Conservation (phyloP, 2,888 invertebrate genomes). For the Vandiemenella viatica region DNA sequence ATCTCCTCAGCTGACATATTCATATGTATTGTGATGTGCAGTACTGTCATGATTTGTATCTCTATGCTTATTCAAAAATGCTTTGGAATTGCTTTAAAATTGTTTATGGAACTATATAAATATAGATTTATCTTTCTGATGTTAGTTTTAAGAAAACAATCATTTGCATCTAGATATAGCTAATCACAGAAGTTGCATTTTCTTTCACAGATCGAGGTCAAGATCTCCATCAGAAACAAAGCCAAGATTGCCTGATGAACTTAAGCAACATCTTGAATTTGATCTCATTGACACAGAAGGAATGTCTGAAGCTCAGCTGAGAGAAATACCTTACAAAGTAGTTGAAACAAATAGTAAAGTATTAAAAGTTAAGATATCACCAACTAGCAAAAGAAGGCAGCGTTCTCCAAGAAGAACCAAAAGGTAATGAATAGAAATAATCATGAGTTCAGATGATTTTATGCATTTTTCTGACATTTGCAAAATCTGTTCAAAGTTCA, state of each 20-base stretch:
- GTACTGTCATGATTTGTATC: too few relatives aligned
- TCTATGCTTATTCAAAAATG: too few relatives aligned
- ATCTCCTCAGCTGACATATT: too few relatives aligned
- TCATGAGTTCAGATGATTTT: neutral
- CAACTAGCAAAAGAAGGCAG: slow-evolving; percentile 11
- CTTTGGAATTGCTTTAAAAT: too few relatives aligned
- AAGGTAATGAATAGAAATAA: slow-evolving; percentile 16
- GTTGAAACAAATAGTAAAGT: slow-evolving; percentile 39
- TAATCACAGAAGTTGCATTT: too few relatives aligned
- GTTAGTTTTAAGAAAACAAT: too few relatives aligned
- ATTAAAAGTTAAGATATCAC: slow-evolving; percentile 9
- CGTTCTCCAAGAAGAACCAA: slow-evolving; percentile 19
- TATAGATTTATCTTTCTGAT: too few relatives aligned
- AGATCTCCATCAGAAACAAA: slow-evolving; percentile 49
- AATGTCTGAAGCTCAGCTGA: slow-evolving; percentile 72
- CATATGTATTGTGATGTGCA: too few relatives aligned
- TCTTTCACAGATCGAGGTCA: slow-evolving; percentile 35
- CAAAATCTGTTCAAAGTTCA: neutral
- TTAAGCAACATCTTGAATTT: slow-evolving; percentile 76
- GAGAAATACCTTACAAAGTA: slow-evolving; percentile 78
- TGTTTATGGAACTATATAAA: too few relatives aligned
- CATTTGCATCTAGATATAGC: too few relatives aligned
- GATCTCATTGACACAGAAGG: slow-evolving; percentile 76
- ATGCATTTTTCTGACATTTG: neutral
- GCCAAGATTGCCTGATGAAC: slow-evolving; percentile 56